These are phyloP conservation scores for Sinocyclocheilus rhinocerous DNA, from an alignment of 2,113 vertebrate genomes.

Conservation along the genomic window DNA sequence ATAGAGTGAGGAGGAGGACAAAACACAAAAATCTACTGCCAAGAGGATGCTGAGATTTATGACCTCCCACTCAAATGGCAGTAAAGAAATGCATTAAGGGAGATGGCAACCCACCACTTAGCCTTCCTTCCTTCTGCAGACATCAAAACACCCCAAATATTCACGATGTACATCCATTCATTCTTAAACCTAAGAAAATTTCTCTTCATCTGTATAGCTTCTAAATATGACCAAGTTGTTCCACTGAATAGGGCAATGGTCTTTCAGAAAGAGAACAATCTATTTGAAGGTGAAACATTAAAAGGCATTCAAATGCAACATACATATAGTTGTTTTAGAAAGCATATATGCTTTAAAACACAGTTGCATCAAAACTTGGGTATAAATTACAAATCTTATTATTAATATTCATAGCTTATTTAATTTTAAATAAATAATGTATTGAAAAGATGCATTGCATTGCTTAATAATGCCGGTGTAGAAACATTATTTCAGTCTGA, in stretches of 20 bases:
- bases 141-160: neutral
- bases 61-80: constrained; percentile 11
- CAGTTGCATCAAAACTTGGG: neutral
- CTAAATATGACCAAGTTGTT: neutral
- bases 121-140: neutral
- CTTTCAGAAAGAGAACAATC: neutral
- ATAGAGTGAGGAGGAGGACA: neutral
- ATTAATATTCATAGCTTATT: neutral
- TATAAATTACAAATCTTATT: neutral
- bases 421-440: neutral
- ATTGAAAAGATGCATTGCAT: neutral
- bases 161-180: neutral
- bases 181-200: neutral
- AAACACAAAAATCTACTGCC: neutral
- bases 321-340: neutral
- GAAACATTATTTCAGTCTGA: neutral
- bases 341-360: neutral
- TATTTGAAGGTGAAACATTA: neutral
- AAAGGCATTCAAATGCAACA: neutral
- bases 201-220: neutral
- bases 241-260: neutral
- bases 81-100: neutral
- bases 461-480: neutral
- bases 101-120: neutral
- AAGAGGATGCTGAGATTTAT: constrained; percentile 18